phyloP scores from a whole-genome alignment of 1,140 invertebrate species.

The Dendroctonus valens region DNA sequence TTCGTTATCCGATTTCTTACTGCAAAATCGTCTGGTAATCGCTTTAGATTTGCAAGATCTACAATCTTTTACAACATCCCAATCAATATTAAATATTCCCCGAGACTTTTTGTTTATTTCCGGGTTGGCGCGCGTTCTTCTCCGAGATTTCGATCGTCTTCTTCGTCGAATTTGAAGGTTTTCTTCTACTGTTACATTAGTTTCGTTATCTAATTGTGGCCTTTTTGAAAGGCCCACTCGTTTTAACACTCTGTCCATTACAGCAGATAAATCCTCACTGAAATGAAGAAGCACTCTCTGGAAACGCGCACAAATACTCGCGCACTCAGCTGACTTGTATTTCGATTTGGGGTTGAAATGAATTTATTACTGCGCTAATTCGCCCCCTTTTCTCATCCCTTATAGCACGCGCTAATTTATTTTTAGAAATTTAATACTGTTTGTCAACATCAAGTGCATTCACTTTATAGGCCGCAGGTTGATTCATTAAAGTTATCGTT shows the following conservation, averaged over 20 bases:
- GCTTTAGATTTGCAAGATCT: slow-evolving; percentile 49
- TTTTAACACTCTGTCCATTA: slow-evolving; percentile 50
- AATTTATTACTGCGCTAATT: background rate
- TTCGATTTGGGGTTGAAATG: slow-evolving; percentile 42
- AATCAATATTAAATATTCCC: slow-evolving; percentile 50
- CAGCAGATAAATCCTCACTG: slow-evolving; percentile 42
- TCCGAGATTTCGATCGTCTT: slow-evolving; percentile 44
- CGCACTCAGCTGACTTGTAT: slow-evolving; percentile 44
- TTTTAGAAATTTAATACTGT: too few species aligned
- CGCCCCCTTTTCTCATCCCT: too few species aligned
- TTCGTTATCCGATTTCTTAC: slow-evolving; percentile 71
- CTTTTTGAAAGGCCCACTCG: slow-evolving; percentile 49
- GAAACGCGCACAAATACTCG: slow-evolving; percentile 34
- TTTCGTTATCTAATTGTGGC: slow-evolving; percentile 40
- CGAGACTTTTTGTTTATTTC: slow-evolving; percentile 43
- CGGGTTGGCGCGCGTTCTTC: slow-evolving; percentile 32
- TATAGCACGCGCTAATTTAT: too few species aligned
- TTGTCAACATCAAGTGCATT: too few species aligned
- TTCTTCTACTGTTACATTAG: slow-evolving; percentile 32
- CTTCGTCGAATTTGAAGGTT: slow-evolving; percentile 40
- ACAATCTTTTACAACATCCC: slow-evolving; percentile 50
- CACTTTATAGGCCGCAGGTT: too few species aligned
- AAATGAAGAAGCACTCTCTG: slow-evolving; percentile 4
- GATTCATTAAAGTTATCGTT: too few species aligned
- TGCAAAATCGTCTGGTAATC: slow-evolving; percentile 66